Conservation (phyloP, 2,888 invertebrate genomes). For the Schizaphis graminum region DNA sequence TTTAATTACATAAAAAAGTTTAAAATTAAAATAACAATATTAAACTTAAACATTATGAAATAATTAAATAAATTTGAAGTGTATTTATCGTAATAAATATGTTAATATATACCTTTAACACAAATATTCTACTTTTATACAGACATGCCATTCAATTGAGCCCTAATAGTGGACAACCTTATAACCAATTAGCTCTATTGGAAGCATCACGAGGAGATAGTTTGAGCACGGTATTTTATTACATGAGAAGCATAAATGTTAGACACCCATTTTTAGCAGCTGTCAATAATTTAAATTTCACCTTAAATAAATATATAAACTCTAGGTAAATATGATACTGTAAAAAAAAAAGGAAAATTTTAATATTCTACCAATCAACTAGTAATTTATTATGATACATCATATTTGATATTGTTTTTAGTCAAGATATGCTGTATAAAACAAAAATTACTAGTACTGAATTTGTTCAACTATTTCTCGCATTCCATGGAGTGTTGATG, state of each 20-base stretch:
- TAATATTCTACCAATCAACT: conserved; percentile 66
- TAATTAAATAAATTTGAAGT: not conserved
- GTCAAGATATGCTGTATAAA: conserved; percentile 73
- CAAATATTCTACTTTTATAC: conserved; percentile 65
- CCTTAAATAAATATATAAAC: conserved; percentile 75
- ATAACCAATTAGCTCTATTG: conserved; percentile 88
- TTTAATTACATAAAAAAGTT: not conserved
- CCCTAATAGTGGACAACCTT: conserved; percentile 87
- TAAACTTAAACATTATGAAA: not conserved
- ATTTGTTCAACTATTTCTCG: conserved; percentile 76
- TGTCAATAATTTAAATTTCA: conserved; percentile 83
- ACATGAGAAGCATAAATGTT: conserved; percentile 85
- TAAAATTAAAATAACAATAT: not conserved
- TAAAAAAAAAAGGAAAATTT: conserved; percentile 55
- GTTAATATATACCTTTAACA: not conserved
- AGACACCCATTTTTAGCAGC: conserved; percentile 89
- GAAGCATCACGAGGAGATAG: conserved; percentile 86
- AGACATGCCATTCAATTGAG: conserved; percentile 82
- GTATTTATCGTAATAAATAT: not conserved
- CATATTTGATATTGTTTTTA: conserved; percentile 68
- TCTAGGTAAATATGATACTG: conserved; percentile 70
- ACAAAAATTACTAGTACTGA: conserved; percentile 77
- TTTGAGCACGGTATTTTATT: conserved; percentile 87
- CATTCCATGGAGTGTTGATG: conserved; percentile 76
- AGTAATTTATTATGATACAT: conserved; percentile 61